A percentile compares a stretch with the other conserved stretches of the same genome.
These are phyloP conservation scores for Pelvicachromis taeniatus DNA, from an alignment of 2,113 vertebrate species.

Conservation along the genomic window DNA sequence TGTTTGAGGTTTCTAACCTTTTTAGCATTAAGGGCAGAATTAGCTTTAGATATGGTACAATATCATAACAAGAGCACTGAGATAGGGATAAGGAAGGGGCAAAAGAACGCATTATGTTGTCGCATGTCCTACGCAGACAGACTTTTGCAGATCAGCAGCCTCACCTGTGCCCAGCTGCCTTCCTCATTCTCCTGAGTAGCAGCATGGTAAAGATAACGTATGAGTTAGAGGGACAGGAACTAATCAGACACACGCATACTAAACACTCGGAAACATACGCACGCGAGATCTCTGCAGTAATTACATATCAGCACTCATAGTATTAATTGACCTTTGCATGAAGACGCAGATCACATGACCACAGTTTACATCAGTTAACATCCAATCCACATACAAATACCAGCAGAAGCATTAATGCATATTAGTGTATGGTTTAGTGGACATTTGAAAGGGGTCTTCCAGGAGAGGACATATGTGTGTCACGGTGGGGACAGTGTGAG, in stretches of 20 bases:
- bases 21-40: not conserved
- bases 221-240: constrained; percentile 30
- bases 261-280: not conserved
- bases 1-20: not conserved
- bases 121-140: not conserved
- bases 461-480: constrained; percentile 45
- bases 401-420: constrained; percentile 13
- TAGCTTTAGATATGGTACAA: not conserved
- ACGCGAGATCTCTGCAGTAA: not conserved
- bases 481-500: constrained; percentile 33
- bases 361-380: constrained; percentile 12
- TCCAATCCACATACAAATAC: not conserved
- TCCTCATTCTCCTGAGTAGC: constrained; percentile 91
- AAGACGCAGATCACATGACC: not conserved
- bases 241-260: not conserved
- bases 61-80: not conserved
- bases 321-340: not conserved
- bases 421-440: constrained; percentile 3
- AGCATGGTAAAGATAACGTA: constrained; percentile 75
- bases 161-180: constrained; percentile 99
- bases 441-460: not conserved
- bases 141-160: constrained; percentile 40
- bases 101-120: not conserved
- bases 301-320: not conserved
- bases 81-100: not conserved